A percentile compares a stretch with the other conserved stretches of the same genome.
Evolutionary conservation across 2,113 vertebrate genomes (phyloP).

Genomic region (Casuarius casuarius): DNA sequence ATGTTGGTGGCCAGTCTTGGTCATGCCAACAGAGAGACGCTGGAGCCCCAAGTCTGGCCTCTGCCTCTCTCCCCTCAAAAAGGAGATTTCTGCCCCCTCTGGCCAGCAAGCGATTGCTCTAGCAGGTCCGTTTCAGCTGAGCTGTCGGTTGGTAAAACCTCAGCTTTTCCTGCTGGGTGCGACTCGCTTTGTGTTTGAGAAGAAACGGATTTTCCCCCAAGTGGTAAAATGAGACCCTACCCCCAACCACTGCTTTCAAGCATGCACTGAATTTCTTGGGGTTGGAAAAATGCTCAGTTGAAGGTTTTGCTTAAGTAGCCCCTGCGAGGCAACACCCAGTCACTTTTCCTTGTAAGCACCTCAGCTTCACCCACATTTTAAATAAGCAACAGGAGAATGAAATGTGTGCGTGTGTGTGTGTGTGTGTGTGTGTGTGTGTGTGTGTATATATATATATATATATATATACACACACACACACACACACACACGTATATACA

Average conservation of each 20-base stretch:
- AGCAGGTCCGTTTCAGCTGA: not conserved
- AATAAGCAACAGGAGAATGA: not conserved
- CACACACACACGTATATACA: rapidly evolving
- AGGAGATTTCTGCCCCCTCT: not conserved
- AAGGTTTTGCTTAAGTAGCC: too few species aligned
- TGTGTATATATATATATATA: not conserved
- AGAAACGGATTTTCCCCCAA: not conserved
- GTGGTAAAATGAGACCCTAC: not conserved
- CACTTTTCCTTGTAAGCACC: not conserved
- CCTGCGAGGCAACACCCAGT: too few species aligned
- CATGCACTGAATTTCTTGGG: not conserved
- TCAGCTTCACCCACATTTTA: not conserved
- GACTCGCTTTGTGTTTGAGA: not conserved
- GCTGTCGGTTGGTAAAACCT: not conserved
- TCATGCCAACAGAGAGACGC: not conserved
- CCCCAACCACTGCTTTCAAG: not conserved
- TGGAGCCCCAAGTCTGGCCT: not conserved
- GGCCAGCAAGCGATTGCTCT: not conserved
- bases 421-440: too few species aligned
- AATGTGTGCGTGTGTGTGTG: too few species aligned
- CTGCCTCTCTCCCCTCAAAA: not conserved
- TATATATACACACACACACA: rapidly evolving
- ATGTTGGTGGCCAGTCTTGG: not conserved
- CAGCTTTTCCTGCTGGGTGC: not conserved
- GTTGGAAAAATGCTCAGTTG: not conserved